Evolutionary conservation across 2,113 vertebrate species (phyloP).

Genomic region (Eretmochelys imbricata): DNA sequence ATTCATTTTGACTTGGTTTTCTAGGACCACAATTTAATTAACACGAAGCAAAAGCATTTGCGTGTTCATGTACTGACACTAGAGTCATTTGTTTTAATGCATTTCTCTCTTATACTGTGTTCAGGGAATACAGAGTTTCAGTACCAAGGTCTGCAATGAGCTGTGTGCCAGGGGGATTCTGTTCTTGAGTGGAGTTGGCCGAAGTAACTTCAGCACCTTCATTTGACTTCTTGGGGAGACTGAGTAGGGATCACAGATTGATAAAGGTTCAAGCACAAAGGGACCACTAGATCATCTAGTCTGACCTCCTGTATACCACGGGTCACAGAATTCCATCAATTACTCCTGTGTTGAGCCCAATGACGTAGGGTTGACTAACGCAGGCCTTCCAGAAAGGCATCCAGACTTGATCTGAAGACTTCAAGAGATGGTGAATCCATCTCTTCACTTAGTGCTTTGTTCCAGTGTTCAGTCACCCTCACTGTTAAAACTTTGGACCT

Average conservation of each 20-base stretch:
- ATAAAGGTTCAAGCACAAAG: neutral
- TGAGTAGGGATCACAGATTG: neutral
- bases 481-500: neutral
- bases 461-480: neutral
- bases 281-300: neutral
- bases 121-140: neutral
- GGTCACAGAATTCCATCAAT: neutral
- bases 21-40: constrained; percentile 12
- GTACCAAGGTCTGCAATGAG: neutral
- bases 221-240: neutral
- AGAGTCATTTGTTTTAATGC: neutral
- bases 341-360: neutral
- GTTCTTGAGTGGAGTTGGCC: neutral
- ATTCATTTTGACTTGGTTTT: constrained; percentile 49
- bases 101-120: neutral
- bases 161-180: neutral
- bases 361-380: neutral
- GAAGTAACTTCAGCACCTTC: neutral
- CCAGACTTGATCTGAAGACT: neutral
- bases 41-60: neutral
- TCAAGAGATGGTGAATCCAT: neutral
- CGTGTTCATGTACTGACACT: neutral
- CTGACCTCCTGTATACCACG: neutral
- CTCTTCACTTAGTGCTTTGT: neutral
- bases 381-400: neutral